Conservation (phyloP, 2,888 invertebrate species). For the Cinara cedri region DNA sequence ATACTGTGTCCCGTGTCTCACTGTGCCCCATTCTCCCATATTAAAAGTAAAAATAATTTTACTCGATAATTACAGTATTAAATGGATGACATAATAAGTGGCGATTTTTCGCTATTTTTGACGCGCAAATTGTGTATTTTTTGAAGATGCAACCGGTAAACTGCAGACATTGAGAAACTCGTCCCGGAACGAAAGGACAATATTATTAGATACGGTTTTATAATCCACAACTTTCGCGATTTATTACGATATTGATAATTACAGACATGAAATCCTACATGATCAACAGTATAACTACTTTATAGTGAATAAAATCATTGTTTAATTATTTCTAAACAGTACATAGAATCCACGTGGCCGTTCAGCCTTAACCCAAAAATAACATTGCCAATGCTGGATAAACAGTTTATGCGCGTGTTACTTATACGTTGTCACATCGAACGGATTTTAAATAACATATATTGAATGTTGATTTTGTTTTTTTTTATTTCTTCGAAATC, state of each 20-base stretch:
- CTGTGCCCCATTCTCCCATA: too few species aligned
- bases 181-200: background rate
- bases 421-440: background rate
- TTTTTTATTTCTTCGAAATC: background rate
- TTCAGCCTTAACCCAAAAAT: constrained; percentile 34
- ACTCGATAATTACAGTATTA: too few species aligned
- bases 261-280: too few species aligned
- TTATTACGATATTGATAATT: background rate
- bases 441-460: background rate
- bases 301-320: background rate
- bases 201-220: background rate
- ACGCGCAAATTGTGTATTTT: too few species aligned
- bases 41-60: too few species aligned
- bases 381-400: constrained; percentile 17
- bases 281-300: too few species aligned
- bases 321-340: background rate
- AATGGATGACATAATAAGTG: too few species aligned
- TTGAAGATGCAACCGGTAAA: too few species aligned
- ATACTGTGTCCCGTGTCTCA: too few species aligned
- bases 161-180: too few species aligned
- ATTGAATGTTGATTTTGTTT: background rate
- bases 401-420: background rate
- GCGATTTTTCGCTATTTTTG: too few species aligned
- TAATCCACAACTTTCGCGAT: background rate
- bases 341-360: background rate